These are phyloP conservation scores for Scomber japonicus DNA, from an alignment of 2,113 vertebrate genomes.

Conservation along the genomic window DNA sequence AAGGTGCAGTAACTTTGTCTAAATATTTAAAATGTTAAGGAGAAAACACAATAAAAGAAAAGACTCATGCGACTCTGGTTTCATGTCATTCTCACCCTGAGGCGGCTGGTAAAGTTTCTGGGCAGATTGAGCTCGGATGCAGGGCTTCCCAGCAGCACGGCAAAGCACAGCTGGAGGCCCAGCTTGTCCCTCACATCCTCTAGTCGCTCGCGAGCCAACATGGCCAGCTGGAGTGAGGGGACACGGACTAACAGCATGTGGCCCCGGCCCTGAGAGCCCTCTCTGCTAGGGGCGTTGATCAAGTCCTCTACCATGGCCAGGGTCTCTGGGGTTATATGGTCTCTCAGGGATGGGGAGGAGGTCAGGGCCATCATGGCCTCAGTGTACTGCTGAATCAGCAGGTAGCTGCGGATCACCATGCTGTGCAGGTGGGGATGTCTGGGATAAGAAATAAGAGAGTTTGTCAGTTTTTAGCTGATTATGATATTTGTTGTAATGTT, in stretches of 20 bases:
- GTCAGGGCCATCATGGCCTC: slow-evolving; percentile 98
- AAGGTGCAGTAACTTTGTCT: neutral
- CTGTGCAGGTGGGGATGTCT: slow-evolving; percentile 97
- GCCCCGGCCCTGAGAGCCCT: slow-evolving; percentile 88
- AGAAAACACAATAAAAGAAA: neutral
- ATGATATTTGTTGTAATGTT: neutral
- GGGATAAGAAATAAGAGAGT: neutral
- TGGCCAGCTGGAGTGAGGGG: slow-evolving; percentile 96
- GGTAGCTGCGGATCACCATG: slow-evolving; percentile 98
- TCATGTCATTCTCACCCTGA: slow-evolving; percentile 87
- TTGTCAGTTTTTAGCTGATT: neutral
- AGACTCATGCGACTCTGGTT: neutral
- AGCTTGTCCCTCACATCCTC: slow-evolving; percentile 95
- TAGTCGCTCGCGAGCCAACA: slow-evolving; percentile 93
- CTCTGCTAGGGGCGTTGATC: slow-evolving; percentile 89
- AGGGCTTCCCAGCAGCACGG: slow-evolving; percentile 94
- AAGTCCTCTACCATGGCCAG: slow-evolving; percentile 97
- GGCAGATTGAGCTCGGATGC: slow-evolving; percentile 89
- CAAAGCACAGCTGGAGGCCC: slow-evolving; percentile 94
- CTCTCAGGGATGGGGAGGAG: slow-evolving; percentile 90
- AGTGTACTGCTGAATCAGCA: slow-evolving; percentile 98
- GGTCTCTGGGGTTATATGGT: slow-evolving; percentile 96
- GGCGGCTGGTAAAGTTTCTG: slow-evolving; percentile 88
- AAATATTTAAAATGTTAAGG: neutral
- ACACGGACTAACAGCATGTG: slow-evolving; percentile 97